Conservation (phyloP, 2,113 vertebrate species). For the Upupa epops region DNA sequence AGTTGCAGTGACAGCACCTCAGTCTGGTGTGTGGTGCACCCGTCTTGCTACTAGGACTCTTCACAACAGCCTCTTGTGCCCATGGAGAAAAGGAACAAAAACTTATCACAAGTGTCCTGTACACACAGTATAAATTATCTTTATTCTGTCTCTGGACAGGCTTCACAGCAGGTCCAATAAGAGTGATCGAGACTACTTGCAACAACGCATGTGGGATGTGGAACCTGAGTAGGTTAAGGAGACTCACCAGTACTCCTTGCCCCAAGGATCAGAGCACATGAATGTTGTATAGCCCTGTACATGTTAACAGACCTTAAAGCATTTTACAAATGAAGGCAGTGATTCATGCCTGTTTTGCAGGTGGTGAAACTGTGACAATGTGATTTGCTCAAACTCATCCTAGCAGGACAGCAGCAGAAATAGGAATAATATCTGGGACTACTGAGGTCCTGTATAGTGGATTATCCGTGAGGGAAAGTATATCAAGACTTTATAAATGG, state of each 20-base stretch:
- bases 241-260: background rate
- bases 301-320: background rate
- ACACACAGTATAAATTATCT: background rate
- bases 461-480: background rate
- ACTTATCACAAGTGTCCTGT: background rate
- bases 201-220: accelerated
- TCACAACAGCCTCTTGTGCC: background rate
- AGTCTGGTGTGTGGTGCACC: background rate
- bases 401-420: background rate
- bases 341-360: background rate
- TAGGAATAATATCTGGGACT: background rate
- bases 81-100: background rate
- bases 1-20: background rate
- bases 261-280: background rate
- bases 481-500: background rate
- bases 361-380: background rate
- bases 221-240: accelerated
- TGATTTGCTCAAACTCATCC: background rate
- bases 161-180: background rate
- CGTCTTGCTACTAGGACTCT: background rate
- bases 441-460: accelerated
- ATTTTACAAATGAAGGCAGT: background rate
- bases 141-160: background rate
- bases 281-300: background rate
- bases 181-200: background rate